These are phyloP conservation scores for Odontamblyopus lacepedii DNA, from an alignment of 2,797 vertebrate genomes.

Conservation along the genomic window DNA sequence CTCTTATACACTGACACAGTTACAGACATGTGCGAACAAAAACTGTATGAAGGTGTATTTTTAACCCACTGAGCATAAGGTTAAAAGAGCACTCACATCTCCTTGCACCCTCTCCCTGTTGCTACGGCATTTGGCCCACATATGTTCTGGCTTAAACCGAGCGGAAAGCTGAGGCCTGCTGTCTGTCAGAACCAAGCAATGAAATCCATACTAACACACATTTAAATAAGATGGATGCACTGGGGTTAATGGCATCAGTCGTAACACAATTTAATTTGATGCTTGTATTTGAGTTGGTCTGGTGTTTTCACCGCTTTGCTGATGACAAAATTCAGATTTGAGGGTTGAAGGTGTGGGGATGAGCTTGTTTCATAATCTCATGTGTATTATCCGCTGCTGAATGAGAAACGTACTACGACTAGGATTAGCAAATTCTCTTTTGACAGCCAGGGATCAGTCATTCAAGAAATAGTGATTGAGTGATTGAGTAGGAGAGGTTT, in stretches of 20 bases:
- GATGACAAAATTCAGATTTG: conserved; percentile 11
- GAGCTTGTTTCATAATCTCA: conserved; percentile 31
- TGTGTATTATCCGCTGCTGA: conserved; percentile 12
- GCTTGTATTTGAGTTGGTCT: no score
- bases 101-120: conserved; percentile 21
- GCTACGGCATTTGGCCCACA: conserved; percentile 44
- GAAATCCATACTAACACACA: conserved; percentile 44
- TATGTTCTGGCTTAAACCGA: conserved; percentile 44
- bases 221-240: conserved; percentile 41
- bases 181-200: conserved; percentile 42
- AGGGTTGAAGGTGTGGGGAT: background rate
- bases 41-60: conserved; percentile 1
- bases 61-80: conserved; percentile 11
- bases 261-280: background rate
- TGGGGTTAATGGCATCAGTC: conserved; percentile 30
- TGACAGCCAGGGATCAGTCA: conserved; percentile 8
- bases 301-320: conserved; percentile 23
- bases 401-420: conserved; percentile 11
- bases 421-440: conserved; percentile 19
- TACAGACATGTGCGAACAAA: background rate
- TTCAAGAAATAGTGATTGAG: conserved; percentile 22
- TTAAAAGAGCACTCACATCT: conserved; percentile 25
- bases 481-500: background rate
- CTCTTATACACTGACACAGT: background rate
- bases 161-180: conserved; percentile 39